Evolutionary conservation across 2,113 vertebrate genomes (phyloP), one percentile per base, ranked within the genome.

Genomic region (Equus quagga): DNA sequence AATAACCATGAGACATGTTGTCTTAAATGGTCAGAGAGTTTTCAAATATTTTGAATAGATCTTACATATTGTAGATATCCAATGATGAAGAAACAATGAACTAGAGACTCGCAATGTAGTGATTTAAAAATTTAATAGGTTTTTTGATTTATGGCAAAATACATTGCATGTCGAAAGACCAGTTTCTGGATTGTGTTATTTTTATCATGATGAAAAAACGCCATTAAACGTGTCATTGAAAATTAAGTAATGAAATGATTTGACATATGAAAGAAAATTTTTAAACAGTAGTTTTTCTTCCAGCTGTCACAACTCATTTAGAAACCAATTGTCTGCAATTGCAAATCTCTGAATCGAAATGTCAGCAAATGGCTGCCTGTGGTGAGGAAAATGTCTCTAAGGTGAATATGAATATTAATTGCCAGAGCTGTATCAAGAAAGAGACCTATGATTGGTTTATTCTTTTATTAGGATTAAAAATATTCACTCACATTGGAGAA

Each of bases 261-360:
- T 97, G 96, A 88, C 96, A 98, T 90, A 84, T 88, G 78, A 97
- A 96, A 96, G 96, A 97, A 98, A 89, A 95, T 58, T 75, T 98
- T 97, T 75, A 96, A 96, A 96, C 60, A 91, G 88, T 95, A 88
- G 67, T 90, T 97, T 97, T 97, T 95, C 92, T 97, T 95, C 62
- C 31, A 82, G 49, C 93, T 98, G 96, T 97, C 97, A 98, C 54
- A 96, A 93, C 91, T 97, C 95, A 97, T 96, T 98, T 96, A 92
- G 88, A 88, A 79, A 95, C 70, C 88, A 95, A 95, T 97, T 97
- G 95, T 97, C 90, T 96, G 72, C 49, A 88, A 88, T 62, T 93
- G 60, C 46, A 97, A 81, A 85, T 97, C 92, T 91, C 70, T 96
- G 76, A 91, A 86, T 94, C 8, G 41, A 96, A 97, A 96, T 93